phyloP scores from a whole-genome alignment of 92 coral and sea anemone species.

The Actinostola sp. region DNA sequence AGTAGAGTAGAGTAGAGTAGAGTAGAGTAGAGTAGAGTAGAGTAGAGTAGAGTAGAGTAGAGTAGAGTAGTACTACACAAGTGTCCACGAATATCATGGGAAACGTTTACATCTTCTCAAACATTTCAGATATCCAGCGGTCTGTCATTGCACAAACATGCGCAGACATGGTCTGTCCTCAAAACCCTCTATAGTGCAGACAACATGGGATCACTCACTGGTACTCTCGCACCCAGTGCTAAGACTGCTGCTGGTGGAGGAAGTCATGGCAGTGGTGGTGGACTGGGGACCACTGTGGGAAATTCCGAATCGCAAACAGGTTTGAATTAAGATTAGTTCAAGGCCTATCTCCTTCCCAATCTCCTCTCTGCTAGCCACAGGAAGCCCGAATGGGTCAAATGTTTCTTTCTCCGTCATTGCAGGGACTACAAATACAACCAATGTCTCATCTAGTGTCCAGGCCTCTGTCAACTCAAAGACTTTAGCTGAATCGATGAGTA shows the following conservation, averaged over 20 bases:
- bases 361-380: too few relatives aligned
- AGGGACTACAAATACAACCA: conserved; percentile 6
- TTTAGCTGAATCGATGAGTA: not conserved
- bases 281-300: conserved; percentile 50
- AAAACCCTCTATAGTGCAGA: conserved; percentile 89
- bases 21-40: too few relatives aligned
- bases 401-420: not conserved
- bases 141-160: conserved; percentile 84
- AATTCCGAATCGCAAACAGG: conserved; percentile 70
- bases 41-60: too few relatives aligned
- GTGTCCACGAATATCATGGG: too few relatives aligned
- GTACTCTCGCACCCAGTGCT: conserved; percentile 55
- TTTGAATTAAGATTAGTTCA: conserved; percentile 9
- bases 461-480: conserved; percentile 12
- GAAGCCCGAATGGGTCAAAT: too few relatives aligned
- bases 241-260: conserved; percentile 49
- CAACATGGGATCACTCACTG: conserved; percentile 57
- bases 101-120: not conserved
- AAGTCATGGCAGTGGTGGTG: conserved; percentile 72
- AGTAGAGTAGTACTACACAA: too few relatives aligned
- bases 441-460: conserved; percentile 1
- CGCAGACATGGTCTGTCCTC: conserved; percentile 94
- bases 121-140: conserved; percentile 71
- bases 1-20: too few relatives aligned
- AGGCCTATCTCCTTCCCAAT: too few relatives aligned